Conservation (phyloP, 2,797 vertebrate genomes). For the Hapalemur alaotrensis region DNA sequence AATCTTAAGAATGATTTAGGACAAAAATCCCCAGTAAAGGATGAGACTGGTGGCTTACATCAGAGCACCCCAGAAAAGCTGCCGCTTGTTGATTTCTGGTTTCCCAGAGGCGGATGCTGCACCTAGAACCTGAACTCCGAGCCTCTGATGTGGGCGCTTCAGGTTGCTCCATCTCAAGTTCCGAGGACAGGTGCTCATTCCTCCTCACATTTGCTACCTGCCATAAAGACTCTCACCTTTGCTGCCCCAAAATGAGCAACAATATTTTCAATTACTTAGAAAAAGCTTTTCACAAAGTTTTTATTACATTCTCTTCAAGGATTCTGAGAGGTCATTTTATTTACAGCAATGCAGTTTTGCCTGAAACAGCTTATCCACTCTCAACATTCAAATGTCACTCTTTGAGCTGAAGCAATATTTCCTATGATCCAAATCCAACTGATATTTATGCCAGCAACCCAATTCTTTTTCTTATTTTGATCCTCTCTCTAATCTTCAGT, state of each 20-base stretch:
- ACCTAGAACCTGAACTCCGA: accelerated
- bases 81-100: not conserved
- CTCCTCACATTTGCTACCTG: not conserved
- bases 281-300: not conserved
- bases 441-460: not conserved
- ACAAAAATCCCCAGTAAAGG: not conserved
- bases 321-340: not conserved
- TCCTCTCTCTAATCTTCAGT: not conserved
- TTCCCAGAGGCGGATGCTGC: accelerated
- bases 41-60: not conserved
- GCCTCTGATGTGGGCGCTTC: accelerated
- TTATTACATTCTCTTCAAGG: not conserved
- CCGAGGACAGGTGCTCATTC: not conserved
- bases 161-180: not conserved
- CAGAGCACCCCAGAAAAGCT: too few species aligned
- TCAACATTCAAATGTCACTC: not conserved
- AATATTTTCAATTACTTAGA: not conserved
- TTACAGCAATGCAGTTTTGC: not conserved
- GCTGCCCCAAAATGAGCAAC: not conserved
- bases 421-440: not conserved
- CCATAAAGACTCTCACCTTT: not conserved
- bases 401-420: not conserved
- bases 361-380: too few species aligned
- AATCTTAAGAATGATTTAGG: not conserved
- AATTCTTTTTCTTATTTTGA: not conserved